Conservation (phyloP, 2,888 invertebrate species). For the Esperia sulphurella region DNA sequence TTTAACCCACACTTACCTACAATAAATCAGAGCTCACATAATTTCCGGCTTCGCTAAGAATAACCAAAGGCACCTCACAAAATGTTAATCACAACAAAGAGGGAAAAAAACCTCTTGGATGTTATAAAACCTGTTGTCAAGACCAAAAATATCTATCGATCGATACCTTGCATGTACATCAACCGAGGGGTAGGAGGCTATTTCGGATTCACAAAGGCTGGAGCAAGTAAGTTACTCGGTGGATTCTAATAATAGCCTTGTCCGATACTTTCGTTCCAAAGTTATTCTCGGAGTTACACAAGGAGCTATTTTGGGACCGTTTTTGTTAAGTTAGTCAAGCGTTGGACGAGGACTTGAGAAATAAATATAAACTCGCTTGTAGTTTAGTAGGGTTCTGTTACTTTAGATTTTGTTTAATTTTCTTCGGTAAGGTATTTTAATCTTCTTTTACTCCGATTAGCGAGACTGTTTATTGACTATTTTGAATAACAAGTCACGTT, state of each 20-base stretch:
- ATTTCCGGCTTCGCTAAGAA: conserved; percentile 3
- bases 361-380: neutral
- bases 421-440: too few species aligned
- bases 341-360: neutral
- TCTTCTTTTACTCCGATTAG: too few species aligned
- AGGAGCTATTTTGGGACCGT: conserved; percentile 49
- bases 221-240: conserved; percentile 49
- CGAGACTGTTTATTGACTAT: too few species aligned
- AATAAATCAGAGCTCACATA: neutral
- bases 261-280: conserved; percentile 53
- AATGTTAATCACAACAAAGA: conserved; percentile 6
- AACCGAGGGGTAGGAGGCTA: conserved; percentile 43
- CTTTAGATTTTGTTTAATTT: neutral
- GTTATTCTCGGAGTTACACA: conserved; percentile 57
- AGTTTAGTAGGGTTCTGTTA: neutral
- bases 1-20: too few species aligned
- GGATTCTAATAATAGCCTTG: conserved; percentile 46
- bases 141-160: conserved; percentile 26
- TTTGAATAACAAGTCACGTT: too few species aligned
- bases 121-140: conserved; percentile 11
- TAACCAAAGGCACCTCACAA: conserved; percentile 1
- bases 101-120: neutral
- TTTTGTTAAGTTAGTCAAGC: neutral
- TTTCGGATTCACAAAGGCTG: conserved; percentile 60
- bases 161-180: conserved; percentile 22